Evolutionary conservation across 2,113 vertebrate genomes (phyloP).

Genomic region (Hemiscyllium ocellatum): DNA sequence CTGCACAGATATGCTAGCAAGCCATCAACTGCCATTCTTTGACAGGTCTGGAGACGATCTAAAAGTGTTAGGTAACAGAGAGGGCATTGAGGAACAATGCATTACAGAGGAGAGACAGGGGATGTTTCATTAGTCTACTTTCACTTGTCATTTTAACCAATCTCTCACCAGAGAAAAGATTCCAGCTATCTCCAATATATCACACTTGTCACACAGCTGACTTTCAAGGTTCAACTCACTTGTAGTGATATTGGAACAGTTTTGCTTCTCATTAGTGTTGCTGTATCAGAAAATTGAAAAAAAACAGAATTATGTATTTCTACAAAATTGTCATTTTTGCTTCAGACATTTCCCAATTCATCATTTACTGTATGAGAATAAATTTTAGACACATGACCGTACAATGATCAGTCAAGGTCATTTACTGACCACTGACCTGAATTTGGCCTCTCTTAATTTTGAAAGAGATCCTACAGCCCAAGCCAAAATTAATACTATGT

Average conservation of each 20-base stretch:
- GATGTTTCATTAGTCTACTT: background rate
- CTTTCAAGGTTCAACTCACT: background rate
- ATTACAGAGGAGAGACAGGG: background rate
- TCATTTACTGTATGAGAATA: conserved; percentile 11
- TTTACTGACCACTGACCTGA: background rate
- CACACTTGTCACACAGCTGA: background rate
- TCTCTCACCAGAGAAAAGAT: background rate
- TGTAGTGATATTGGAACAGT: background rate
- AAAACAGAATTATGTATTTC: conserved; percentile 1
- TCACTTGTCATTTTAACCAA: conserved; percentile 32
- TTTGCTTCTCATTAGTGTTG: background rate
- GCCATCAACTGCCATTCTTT: background rate
- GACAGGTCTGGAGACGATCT: background rate
- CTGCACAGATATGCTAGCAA: background rate
- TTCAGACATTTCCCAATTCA: background rate
- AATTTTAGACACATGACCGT: background rate
- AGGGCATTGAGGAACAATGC: background rate
- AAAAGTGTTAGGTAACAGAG: background rate
- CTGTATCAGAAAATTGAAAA: background rate
- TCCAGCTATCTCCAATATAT: background rate
- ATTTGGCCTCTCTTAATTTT: background rate
- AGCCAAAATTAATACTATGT: background rate
- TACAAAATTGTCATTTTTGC: background rate
- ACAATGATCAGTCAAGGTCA: background rate
- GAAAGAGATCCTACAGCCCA: background rate